Evolutionary conservation across 2,888 invertebrate species (phyloP).

Genomic region (Macaria notata): DNA sequence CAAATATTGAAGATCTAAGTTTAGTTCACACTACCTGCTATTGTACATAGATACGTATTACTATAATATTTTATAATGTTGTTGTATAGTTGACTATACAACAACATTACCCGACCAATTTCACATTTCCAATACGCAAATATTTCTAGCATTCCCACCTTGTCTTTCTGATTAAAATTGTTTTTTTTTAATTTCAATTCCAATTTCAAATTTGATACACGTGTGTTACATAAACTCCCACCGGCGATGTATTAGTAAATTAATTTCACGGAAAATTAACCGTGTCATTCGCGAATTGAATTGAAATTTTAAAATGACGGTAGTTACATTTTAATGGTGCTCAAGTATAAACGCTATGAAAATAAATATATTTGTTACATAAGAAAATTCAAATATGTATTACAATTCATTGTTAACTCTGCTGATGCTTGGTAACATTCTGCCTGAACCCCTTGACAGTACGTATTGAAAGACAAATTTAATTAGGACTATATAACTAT

Average conservation of each 20-base stretch:
- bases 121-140: too few species aligned
- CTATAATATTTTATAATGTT: too few species aligned
- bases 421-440: conserved; percentile 5
- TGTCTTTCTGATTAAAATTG: conserved; percentile 9
- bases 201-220: conserved; percentile 10
- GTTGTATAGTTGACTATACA: too few species aligned
- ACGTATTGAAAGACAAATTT: conserved; percentile 1
- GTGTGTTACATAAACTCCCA: not conserved
- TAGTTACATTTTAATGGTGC: conserved; percentile 8
- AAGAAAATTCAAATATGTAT: conserved; percentile 13
- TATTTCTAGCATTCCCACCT: not conserved
- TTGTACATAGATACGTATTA: too few species aligned
- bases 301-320: conserved; percentile 26
- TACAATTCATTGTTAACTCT: conserved; percentile 3
- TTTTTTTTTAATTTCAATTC: too few species aligned
- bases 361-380: conserved; percentile 5
- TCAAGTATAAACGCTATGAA: conserved; percentile 7
- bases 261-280: conserved; percentile 63
- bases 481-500: too few species aligned
- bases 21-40: too few species aligned
- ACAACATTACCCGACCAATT: too few species aligned
- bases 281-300: conserved; percentile 28
- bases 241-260: conserved; percentile 29
- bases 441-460: conserved; percentile 14
- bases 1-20: too few species aligned